A percentile compares a stretch with the other conserved stretches of the same genome.
phyloP scores from a whole-genome alignment of 2,797 vertebrate genomes.

The Mormyrops attenuatus region DNA sequence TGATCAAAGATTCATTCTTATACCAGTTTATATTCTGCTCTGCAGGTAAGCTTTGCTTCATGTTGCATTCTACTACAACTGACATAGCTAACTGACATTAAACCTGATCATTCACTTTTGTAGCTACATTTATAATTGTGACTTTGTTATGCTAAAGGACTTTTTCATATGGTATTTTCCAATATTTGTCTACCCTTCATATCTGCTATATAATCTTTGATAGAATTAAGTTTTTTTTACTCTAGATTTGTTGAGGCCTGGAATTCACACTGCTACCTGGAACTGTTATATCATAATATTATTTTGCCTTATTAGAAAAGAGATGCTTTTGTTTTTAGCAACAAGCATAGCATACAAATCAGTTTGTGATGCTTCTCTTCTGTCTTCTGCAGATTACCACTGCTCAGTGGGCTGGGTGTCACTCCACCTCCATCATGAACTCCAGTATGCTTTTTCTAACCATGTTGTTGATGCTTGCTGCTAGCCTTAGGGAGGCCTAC shows the following conservation, averaged over 20 bases:
- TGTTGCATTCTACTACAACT: neutral
- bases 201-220: neutral
- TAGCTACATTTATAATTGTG: neutral
- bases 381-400: neutral
- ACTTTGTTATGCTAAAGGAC: neutral
- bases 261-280: neutral
- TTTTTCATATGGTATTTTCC: neutral
- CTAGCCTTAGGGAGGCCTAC: conserved; percentile 37
- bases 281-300: neutral
- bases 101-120: neutral
- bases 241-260: neutral
- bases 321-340: neutral
- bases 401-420: neutral
- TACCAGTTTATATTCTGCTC: neutral
- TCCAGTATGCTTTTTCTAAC: conserved; percentile 40
- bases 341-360: neutral
- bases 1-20: neutral
- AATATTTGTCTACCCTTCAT: neutral
- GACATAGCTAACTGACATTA: neutral
- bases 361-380: conserved; percentile 17
- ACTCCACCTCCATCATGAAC: neutral
- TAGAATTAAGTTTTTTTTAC: neutral
- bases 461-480: conserved; percentile 46
- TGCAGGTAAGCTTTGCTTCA: neutral
- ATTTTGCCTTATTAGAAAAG: neutral